These are phyloP conservation scores for Drosophila sproati DNA, from an alignment of 1,140 invertebrate genomes.

Conservation along the genomic window DNA sequence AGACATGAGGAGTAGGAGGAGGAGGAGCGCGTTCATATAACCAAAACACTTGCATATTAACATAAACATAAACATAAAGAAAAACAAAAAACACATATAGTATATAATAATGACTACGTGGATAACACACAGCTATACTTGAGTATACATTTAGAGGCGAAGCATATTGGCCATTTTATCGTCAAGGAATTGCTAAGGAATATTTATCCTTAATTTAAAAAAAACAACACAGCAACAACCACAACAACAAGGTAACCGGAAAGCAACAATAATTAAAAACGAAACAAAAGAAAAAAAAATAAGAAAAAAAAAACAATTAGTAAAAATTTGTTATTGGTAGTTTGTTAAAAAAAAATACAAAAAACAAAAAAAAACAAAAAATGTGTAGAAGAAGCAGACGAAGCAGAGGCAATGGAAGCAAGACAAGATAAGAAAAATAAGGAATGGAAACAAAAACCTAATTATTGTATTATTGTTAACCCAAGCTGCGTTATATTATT, in stretches of 20 bases:
- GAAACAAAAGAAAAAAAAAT: slow-evolving; percentile 32
- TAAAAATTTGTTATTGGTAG: slow-evolving; percentile 84
- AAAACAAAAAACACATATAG: slow-evolving; percentile 32
- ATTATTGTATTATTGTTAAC: slow-evolving; percentile 83
- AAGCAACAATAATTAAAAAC: slow-evolving; percentile 78
- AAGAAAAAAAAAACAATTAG: slow-evolving; percentile 65
- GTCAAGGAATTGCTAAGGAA: slow-evolving; percentile 73
- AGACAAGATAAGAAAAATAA: slow-evolving; percentile 14
- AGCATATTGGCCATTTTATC: slow-evolving; percentile 69
- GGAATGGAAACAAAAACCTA: slow-evolving; percentile 48
- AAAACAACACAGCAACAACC: slow-evolving; percentile 60
- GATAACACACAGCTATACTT: slow-evolving; percentile 48
- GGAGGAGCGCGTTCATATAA: slow-evolving; percentile 20
- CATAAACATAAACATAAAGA: background rate
- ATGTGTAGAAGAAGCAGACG: slow-evolving; percentile 38
- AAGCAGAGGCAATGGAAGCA: slow-evolving; percentile 37
- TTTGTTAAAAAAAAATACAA: slow-evolving; percentile 72
- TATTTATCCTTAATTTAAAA: slow-evolving; percentile 61
- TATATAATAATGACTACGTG: slow-evolving; percentile 35
- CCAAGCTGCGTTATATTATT: slow-evolving; percentile 78
- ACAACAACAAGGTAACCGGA: slow-evolving; percentile 77
- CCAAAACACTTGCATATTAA: slow-evolving; percentile 61
- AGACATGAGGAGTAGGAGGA: background rate
- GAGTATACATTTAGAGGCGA: slow-evolving; percentile 55
- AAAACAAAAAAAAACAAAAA: slow-evolving; percentile 36